A percentile compares a stretch with the other conserved stretches of the same genome.
phyloP scores from a whole-genome alignment of 2,888 invertebrate genomes.

The Pherbina coryleti region DNA sequence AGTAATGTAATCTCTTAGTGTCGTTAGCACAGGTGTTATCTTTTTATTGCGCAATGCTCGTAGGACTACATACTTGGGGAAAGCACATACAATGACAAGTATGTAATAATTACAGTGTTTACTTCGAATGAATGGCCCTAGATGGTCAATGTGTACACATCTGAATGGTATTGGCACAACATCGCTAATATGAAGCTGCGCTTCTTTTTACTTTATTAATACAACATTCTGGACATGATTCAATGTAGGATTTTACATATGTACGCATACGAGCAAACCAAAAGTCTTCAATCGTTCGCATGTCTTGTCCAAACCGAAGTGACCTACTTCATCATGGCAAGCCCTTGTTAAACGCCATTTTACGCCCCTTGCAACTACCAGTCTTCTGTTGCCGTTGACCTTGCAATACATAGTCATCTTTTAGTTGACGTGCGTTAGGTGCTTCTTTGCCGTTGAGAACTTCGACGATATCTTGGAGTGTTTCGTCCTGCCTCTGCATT shows the following conservation, averaged over 20 bases:
- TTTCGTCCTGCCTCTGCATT: conserved; percentile 17
- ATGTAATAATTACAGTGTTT: conserved; percentile 62
- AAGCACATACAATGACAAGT: conserved; percentile 57
- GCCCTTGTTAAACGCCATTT: conserved; percentile 47
- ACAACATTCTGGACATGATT: conserved; percentile 42
- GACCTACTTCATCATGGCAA: conserved; percentile 54
- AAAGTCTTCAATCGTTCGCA: conserved; percentile 43
- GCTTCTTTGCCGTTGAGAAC: not conserved
- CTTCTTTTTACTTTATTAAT: conserved; percentile 44
- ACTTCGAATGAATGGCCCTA: conserved; percentile 32
- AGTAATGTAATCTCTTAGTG: conserved; percentile 32
- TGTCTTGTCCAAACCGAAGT: conserved; percentile 50
- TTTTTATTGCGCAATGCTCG: not conserved
- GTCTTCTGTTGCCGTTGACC: conserved; percentile 19
- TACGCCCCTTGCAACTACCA: conserved; percentile 45
- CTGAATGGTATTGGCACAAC: conserved; percentile 41
- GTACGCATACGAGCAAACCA: conserved; percentile 49
- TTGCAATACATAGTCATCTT: conserved; percentile 39
- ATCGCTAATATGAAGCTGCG: conserved; percentile 34
- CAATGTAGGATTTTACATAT: conserved; percentile 49
- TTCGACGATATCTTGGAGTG: not conserved
- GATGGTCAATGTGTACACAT: conserved; percentile 39
- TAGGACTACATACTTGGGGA: conserved; percentile 19
- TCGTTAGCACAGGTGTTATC: conserved; percentile 19
- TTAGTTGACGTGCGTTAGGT: not conserved